A percentile compares a stretch with the other conserved stretches of the same genome.
Evolutionary conservation across 2,113 vertebrate species (phyloP).

Genomic region (Poeciliopsis prolifica): DNA sequence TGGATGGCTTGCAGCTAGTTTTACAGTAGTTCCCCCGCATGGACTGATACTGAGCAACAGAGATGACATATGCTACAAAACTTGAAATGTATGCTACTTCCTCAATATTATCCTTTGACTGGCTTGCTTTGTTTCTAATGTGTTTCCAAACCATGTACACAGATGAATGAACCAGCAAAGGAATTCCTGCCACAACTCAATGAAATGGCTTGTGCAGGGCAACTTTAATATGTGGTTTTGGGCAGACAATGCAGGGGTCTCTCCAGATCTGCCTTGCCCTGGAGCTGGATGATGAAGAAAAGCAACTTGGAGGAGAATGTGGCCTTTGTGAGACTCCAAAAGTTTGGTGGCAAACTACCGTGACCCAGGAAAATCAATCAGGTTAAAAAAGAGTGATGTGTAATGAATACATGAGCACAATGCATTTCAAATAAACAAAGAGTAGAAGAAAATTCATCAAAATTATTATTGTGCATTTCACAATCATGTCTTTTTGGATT

Average conservation of each 20-base stretch:
- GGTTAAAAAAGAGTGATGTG: constrained; percentile 24
- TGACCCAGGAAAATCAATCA: constrained; percentile 38
- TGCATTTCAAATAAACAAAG: constrained; percentile 14
- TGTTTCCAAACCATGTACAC: constrained; percentile 81
- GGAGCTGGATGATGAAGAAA: constrained; percentile 80
- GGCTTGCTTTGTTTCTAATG: constrained; percentile 80
- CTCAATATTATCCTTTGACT: constrained; percentile 83
- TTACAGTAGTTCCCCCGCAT: constrained; percentile 50
- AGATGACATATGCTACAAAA: constrained; percentile 69
- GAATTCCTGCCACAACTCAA: constrained; percentile 78
- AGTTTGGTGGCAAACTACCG: constrained; percentile 47
- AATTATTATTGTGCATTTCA: neutral
- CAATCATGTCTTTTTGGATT: too few species aligned
- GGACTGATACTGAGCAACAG: constrained; percentile 54
- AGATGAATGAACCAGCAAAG: constrained; percentile 79
- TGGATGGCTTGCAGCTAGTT: constrained; percentile 58
- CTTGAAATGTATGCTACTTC: constrained; percentile 80
- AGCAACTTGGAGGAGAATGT: constrained; percentile 78
- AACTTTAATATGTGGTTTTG: constrained; percentile 83
- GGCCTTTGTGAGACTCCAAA: constrained; percentile 72
- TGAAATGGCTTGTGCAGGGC: constrained; percentile 78
- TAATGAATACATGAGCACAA: constrained; percentile 48
- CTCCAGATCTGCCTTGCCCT: constrained; percentile 69
- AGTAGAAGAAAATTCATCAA: neutral
- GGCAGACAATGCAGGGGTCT: constrained; percentile 74